Evolutionary conservation across 2,888 invertebrate species (phyloP).

Genomic region (Ischnura elegans): DNA sequence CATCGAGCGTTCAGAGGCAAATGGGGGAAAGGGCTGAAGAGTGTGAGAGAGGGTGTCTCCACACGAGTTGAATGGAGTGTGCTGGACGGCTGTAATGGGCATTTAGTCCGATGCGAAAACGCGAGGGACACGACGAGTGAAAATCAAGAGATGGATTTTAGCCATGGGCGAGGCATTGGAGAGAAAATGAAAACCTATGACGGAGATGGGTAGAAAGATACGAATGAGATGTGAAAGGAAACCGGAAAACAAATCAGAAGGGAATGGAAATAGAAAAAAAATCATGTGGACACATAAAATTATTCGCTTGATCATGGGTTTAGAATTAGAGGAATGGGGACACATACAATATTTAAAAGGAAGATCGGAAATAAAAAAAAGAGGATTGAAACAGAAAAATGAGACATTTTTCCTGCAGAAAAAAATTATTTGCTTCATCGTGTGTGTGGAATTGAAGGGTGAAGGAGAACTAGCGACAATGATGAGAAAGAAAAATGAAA

Average conservation of each 20-base stretch:
- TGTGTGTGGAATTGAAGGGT: too few species aligned
- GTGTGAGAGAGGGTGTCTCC: neutral
- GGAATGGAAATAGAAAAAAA: too few species aligned
- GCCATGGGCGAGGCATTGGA: neutral
- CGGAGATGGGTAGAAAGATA: neutral
- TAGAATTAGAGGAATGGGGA: too few species aligned
- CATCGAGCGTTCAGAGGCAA: neutral
- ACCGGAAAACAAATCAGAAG: neutral
- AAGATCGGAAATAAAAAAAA: too few species aligned
- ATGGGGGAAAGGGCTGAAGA: neutral
- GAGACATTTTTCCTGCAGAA: too few species aligned
- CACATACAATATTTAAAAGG: too few species aligned
- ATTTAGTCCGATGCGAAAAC: conserved; percentile 20
- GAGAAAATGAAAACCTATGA: neutral
- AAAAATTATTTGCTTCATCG: too few species aligned
- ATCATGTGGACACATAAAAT: too few species aligned
- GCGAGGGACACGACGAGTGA: neutral
- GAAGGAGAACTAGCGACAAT: too few species aligned
- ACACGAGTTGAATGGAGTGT: conserved; percentile 12
- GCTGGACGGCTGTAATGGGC: conserved; percentile 31
- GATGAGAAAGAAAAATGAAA: too few species aligned
- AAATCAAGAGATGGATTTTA: conserved; percentile 10
- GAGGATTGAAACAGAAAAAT: too few species aligned
- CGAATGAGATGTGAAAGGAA: neutral
- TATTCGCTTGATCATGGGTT: too few species aligned